Base-by-base conservation (phyloP, 2,888 invertebrate species). In the Microplitis manilae region DNA sequence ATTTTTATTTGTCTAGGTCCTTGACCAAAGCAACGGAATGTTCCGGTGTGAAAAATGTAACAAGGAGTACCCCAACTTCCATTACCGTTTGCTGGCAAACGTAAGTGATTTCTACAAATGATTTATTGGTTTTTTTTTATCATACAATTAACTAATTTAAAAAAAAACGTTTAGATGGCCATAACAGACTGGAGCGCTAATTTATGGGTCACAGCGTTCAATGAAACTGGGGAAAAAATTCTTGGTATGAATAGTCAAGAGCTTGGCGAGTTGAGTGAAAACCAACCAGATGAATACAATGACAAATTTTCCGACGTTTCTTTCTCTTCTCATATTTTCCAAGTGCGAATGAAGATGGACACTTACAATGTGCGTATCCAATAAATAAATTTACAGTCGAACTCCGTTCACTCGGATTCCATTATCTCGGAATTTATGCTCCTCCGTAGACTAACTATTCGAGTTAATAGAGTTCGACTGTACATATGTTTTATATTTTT, bases 41-140 rank as follows among this genome's bases (percentile, higher is more conserved):
- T 99, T 94, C 90, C 92, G 97, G 73, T 99, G 99, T 90, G 99
- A 99, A 89, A 99, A 99, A 90, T 99, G 99, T 89, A 94, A 94
- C 85, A 92, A 93, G 75, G 96, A 96, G 81, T 96, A 93, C 87
- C 94, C 95, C 0, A 95, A 95, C 83, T 98, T 94, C 90, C 96
- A 96, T 86, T 97, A 96, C 91, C 93, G 98, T 65, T 91, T 98
- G 81, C 91, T 99, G 74, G 90, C 96, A 38, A 92, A 92, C 85
- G 97, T 97, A 90, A 93, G 94, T 93, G 68, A 75, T 76, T 61
- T 50, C 9, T n/a, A 20, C 71, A 17, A 67, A 30, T 6, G 2
- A 60, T 13, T 20, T 0, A 73, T 17, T 9, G 9, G 40, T 59
- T 73, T 38, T 61, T 5, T 38, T 20, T 68, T 15, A 30, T 41